A percentile compares a stretch with the other conserved stretches of the same genome.
Evolutionary conservation across 1,140 invertebrate species (phyloP).

Genomic region (Caenorhabditis brenneri): DNA sequence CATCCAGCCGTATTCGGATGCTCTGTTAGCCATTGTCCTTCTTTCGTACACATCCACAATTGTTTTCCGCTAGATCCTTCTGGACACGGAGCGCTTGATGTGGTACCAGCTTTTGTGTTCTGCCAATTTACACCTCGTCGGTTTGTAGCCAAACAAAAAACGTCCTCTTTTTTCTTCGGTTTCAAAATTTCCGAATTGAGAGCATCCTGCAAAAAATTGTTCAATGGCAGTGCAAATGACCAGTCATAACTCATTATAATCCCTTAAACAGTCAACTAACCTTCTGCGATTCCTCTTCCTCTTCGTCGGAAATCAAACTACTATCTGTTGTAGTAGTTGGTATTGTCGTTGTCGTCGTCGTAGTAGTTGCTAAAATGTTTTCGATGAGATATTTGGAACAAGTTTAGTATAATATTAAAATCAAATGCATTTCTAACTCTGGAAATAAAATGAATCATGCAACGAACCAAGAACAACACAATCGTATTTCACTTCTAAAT

Average conservation of each 20-base stretch:
- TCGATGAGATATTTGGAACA: not conserved
- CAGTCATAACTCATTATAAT: conserved; percentile 13
- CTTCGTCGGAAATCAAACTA: not conserved
- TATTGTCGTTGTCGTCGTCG: conserved; percentile 49
- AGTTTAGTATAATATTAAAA: not conserved
- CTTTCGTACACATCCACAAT: not conserved
- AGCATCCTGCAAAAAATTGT: conserved; percentile 12
- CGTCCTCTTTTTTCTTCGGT: not conserved
- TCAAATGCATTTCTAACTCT: not conserved
- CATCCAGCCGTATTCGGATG: not conserved
- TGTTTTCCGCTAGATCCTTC: not conserved
- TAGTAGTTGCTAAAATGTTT: conserved; percentile 49
- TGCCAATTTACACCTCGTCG: conserved; percentile 5
- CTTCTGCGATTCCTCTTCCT: not conserved
- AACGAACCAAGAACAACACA: conserved; percentile 47
- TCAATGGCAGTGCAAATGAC: not conserved
- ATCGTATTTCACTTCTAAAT: conserved; percentile 51
- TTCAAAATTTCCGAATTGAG: not conserved
- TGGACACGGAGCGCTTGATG: conserved; percentile 19
- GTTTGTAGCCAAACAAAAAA: conserved; percentile 3
- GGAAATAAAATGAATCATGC: not conserved
- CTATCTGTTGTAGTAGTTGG: conserved; percentile 42
- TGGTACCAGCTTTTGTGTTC: conserved; percentile 17
- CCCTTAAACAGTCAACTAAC: not conserved
- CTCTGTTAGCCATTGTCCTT: not conserved